Evolutionary conservation across 2,888 invertebrate species (phyloP).

Genomic region (Machimus rusticus): DNA sequence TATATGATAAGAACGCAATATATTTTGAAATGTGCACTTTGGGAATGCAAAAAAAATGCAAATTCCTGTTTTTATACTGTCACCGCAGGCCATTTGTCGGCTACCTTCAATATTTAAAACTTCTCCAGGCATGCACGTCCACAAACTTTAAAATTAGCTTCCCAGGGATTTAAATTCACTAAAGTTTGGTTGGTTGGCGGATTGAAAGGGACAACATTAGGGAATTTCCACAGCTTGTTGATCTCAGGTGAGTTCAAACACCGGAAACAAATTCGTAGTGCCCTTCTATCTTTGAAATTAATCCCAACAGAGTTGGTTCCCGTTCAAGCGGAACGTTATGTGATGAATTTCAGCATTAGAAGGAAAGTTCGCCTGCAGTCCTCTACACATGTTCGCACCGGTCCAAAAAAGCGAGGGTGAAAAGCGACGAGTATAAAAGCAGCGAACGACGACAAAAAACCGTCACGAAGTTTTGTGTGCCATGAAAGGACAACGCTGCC

Average conservation of each 20-base stretch:
- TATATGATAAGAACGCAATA: too few relatives aligned
- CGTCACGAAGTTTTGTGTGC: background rate
- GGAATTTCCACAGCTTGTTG: constrained; percentile 12
- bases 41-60: background rate
- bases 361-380: constrained; percentile 5
- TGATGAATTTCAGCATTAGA: background rate
- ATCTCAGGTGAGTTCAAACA: constrained; percentile 41
- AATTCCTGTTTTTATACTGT: background rate
- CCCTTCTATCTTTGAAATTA: constrained; percentile 27
- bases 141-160: constrained; percentile 17
- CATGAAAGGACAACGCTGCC: constrained; percentile 4
- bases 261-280: constrained; percentile 25
- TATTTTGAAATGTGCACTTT: background rate
- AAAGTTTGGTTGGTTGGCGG: background rate
- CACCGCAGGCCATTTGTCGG: background rate
- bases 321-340: background rate
- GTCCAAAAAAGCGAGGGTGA: background rate
- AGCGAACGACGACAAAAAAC: background rate
- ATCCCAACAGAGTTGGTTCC: background rate
- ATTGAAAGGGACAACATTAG: background rate
- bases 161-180: background rate
- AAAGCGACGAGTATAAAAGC: background rate
- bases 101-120: background rate
- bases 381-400: background rate
- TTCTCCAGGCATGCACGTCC: background rate